Base-by-base conservation (phyloP, 2,797 vertebrate genomes). In the Gymnothorax reevesii region DNA sequence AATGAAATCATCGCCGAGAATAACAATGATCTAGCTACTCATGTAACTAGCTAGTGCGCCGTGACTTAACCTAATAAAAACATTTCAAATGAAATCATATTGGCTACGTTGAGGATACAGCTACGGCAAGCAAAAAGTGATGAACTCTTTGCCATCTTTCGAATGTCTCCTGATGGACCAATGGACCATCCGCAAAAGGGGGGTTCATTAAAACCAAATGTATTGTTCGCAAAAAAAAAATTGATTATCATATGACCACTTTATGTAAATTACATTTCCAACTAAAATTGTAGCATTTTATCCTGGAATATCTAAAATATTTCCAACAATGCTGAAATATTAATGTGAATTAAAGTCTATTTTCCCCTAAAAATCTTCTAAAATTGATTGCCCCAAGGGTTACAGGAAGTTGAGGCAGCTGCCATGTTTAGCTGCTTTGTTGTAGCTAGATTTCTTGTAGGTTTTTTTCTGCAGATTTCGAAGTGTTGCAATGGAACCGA, bases 341-440 rank as follows among this genome's bases (percentile, higher is more conserved):
- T 73, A 73, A 42, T 42, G 12, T 13, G 22, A 66, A n/a, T 7
- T 5, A 66, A 66, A n/a, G 22, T 66, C 22, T n/a, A 25, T 66
- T n/a, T 84, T 22, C 82, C 89, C 93, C 86, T 84, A 84, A 71
- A 86, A 80, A 84, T 80, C 82, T 85, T n/a, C 57, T 87, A 64
- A 89, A 87, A 89, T 92, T 92, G 91, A 91, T 90, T 89, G 88
- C 88, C 73, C 92, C 91, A 82, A 91, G 93, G 93, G 91, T 92
- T 90, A 94, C 94, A 94, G 95, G 94, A 96, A 97, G 96, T 94
- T 94, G 94, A 94, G 94, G 90, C 90, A 88, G 92, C 94, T 94
- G 94, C 95, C 94, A 94, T 95, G 95, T 96, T 96, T 95, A 94
- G 94, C 94, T 93, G 96, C 96, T 96, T 97, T 96, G 96, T 96